phyloP scores from a whole-genome alignment of 2,888 invertebrate species.

The Meteorus cinctellus region DNA sequence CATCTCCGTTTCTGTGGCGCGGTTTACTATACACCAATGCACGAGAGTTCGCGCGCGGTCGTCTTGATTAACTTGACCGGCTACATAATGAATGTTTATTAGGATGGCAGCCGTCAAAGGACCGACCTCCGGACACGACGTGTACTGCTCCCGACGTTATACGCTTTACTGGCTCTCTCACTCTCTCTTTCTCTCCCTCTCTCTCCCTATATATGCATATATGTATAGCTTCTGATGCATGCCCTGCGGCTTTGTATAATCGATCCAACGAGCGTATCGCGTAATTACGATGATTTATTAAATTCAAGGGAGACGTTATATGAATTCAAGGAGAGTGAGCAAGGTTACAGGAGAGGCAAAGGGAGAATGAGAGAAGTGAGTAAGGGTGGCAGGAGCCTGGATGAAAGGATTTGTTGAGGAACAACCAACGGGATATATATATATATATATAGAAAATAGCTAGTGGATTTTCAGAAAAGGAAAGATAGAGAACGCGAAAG shows the following conservation, averaged over 20 bases:
- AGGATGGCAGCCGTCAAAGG: conserved; percentile 56
- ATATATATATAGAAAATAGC: background rate
- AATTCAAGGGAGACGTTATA: conserved; percentile 30
- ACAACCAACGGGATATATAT: background rate
- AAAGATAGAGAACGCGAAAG: background rate
- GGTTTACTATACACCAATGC: conserved; percentile 1
- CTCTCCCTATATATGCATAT: background rate
- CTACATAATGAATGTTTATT: conserved; percentile 62
- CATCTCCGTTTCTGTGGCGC: background rate
- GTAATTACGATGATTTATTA: conserved; percentile 39
- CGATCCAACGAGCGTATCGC: conserved; percentile 24
- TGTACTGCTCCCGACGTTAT: conserved; percentile 16
- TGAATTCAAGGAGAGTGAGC: conserved; percentile 11
- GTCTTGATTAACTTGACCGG: conserved; percentile 53
- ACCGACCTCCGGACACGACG: conserved; percentile 51
- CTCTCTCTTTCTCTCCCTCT: background rate
- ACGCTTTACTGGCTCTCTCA: conserved; percentile 23
- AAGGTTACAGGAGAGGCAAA: background rate
- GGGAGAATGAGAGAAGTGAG: background rate
- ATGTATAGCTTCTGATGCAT: conserved; percentile 33
- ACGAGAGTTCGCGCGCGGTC: conserved; percentile 41
- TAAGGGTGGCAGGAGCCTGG: background rate
- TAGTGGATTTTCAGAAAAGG: background rate
- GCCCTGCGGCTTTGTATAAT: conserved; percentile 34
- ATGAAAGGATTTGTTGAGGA: conserved; percentile 33